These are phyloP conservation scores for Amphiprion ocellaris DNA, from an alignment of 2,113 vertebrate species.

Conservation along the genomic window DNA sequence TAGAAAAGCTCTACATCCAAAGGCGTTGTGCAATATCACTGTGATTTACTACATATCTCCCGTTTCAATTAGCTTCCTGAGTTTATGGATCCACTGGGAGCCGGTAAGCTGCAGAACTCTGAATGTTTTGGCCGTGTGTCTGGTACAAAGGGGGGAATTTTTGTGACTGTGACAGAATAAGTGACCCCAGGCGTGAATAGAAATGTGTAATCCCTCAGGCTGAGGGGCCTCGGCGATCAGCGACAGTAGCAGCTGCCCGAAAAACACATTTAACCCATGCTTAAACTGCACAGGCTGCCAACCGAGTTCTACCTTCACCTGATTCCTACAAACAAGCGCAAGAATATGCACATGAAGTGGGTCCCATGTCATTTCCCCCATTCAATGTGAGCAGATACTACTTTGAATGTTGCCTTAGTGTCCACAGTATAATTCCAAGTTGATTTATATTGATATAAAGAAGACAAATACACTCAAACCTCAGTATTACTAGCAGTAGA, in stretches of 20 bases:
- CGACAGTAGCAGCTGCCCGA: constrained; percentile 45
- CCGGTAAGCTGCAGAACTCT: constrained; percentile 2
- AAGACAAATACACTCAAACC: too few species aligned
- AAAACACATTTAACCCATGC: constrained; percentile 15
- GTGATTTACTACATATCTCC: constrained; percentile 43
- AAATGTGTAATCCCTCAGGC: constrained; percentile 49
- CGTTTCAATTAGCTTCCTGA: constrained; percentile 65
- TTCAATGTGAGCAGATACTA: too few species aligned
- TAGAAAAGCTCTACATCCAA: constrained; percentile 4
- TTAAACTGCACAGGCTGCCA: background rate
- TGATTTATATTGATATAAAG: too few species aligned
- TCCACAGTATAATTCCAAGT: too few species aligned
- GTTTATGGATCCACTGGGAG: constrained; percentile 65
- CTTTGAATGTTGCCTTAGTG: too few species aligned
- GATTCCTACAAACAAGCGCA: background rate
- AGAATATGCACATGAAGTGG: too few species aligned
- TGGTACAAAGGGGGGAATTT: background rate
- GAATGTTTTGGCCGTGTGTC: constrained; percentile 19
- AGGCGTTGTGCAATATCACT: background rate
- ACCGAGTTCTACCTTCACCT: constrained; percentile 57
- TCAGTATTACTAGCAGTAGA: too few species aligned
- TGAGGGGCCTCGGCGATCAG: constrained; percentile 41
- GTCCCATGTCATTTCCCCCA: too few species aligned
- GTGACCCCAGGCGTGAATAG: constrained; percentile 67
- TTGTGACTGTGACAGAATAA: constrained; percentile 56